Base-by-base conservation (phyloP, 2,888 invertebrate species). In the Microdon myrmicae region DNA sequence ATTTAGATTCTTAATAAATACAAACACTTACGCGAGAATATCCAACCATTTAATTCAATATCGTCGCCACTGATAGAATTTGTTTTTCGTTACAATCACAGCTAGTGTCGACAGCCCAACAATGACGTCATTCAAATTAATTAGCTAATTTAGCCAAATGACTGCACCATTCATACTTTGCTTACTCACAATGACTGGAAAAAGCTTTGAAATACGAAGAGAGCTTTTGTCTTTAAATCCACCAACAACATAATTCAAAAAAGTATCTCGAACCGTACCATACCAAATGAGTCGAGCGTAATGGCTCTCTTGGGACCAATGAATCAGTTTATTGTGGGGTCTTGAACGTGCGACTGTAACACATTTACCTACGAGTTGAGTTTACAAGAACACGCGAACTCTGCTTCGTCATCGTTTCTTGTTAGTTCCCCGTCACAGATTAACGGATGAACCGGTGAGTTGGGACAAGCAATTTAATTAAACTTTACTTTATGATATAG, bases 311-410 rank as follows among this genome's bases (percentile, higher is more conserved):
- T 9, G 23, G 35, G 39, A 22, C 25, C 23, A 41, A 58, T 64
- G 64, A 64, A 58, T 64, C 64, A 64, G 64, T 58, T 39, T 58
- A 51, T 47, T 58, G 37, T 34, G 32, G 44, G 56, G 48, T 35
- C 37, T 48, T 14, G 13, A 4, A 4, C 7, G 17, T 14, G 17
- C 31, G 6, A 28, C 43, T 29, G 8, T 26, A 12, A 17, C 8
- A 17, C 26, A 39, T 39, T 19, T 22, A 19, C 16, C 12, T 26
- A 16, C 31, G 13, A 7, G 16, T n/a, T n/a, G n/a, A 20, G 41
- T 41, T 23, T 13, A 9, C 31, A 29, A 34, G 32, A 47, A 35
- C 23, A 38, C 28, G 22, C 55, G 35, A 32, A 16, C 12, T 44
- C 26, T 20, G 12, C 26, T 16, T 25, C 29, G 22, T 8, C 9